phyloP scores from a whole-genome alignment of 2,888 invertebrate species.

The Noctuana brunneofusca region DNA sequence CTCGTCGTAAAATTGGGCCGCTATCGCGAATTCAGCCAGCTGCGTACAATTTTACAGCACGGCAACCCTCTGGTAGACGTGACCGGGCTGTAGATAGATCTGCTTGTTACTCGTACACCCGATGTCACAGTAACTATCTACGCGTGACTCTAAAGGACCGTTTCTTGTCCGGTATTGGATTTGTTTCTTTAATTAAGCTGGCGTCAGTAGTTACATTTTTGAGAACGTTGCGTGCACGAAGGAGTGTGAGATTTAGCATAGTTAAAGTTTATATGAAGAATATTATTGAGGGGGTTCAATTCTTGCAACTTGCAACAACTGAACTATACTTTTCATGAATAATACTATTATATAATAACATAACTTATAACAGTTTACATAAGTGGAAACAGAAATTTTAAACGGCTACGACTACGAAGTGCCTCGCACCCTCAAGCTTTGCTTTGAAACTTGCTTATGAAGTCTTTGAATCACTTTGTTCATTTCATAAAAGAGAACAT shows the following conservation, averaged over 20 bases:
- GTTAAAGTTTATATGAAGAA: neutral
- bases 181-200: neutral
- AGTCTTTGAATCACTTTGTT: constrained; percentile 33
- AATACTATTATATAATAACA: too few species aligned
- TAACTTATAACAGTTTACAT: constrained; percentile 31
- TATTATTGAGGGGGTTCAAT: too few species aligned
- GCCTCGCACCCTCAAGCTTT: constrained; percentile 40
- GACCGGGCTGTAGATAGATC: constrained; percentile 55
- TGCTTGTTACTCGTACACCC: constrained; percentile 47
- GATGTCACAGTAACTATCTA: constrained; percentile 50
- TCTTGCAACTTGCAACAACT: too few species aligned
- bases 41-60: constrained; percentile 69
- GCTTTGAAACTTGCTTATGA: constrained; percentile 41
- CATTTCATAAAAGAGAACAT: constrained; percentile 32
- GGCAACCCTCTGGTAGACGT: constrained; percentile 57
- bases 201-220: neutral
- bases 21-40: constrained; percentile 54
- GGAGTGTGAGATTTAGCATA: neutral
- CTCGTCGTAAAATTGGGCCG: constrained; percentile 51
- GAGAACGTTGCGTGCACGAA: neutral
- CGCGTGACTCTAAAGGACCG: constrained; percentile 41
- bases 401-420: constrained; percentile 43
- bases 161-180: neutral
- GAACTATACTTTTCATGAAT: too few species aligned
- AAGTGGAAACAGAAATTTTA: constrained; percentile 40